Base-by-base conservation (phyloP, 2,113 vertebrate species). In the Cyprinodon variegatus region DNA sequence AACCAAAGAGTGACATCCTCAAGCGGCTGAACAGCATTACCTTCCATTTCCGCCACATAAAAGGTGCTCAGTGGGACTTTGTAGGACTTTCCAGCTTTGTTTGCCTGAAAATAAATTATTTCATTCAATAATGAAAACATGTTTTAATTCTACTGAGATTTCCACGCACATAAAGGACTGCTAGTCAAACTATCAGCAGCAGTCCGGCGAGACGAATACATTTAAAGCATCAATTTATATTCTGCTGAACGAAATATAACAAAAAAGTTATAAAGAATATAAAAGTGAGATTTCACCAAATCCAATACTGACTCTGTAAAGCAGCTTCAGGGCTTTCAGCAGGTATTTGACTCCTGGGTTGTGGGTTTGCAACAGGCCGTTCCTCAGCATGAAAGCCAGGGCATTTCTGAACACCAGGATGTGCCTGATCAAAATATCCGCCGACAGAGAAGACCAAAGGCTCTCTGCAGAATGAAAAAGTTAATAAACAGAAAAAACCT, bases 11-110 rank as follows among this genome's bases (percentile, higher is more conserved):
- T 0, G n/a, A 90, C 0, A n/a, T 92, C 92, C 0, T 0, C 0
- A 0, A 3, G 0, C 0, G 48, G 66, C 1, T 29, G 0, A 8
- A 76, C 29, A 7, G 0, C 41, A 0, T 0, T 0, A 0, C 0
- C 29, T 29, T 29, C 1, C 15, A 93, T 77, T 73, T 93, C 92
- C n/a, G 90, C 84, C 0, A 93, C 75, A 20, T 93, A 89, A 82
- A 94, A 94, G 15, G 86, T 91, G 74, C 62, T 86, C 40, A 91
- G n/a, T 39, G 92, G 88, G 79, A 94, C 84, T 79, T 87, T 92
- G 79, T 84, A 84, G 22, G 79, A 78, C 37, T 72, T 86, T 38
- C 82, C 70, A 22, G 63, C 50, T 88, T 91, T 94, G 89, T 92
- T 94, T 73, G 67, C 92, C 93, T 94, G 78, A 39, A 15, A 82